Base-by-base conservation (phyloP, 1,140 invertebrate species). In the Homarus americanus region DNA sequence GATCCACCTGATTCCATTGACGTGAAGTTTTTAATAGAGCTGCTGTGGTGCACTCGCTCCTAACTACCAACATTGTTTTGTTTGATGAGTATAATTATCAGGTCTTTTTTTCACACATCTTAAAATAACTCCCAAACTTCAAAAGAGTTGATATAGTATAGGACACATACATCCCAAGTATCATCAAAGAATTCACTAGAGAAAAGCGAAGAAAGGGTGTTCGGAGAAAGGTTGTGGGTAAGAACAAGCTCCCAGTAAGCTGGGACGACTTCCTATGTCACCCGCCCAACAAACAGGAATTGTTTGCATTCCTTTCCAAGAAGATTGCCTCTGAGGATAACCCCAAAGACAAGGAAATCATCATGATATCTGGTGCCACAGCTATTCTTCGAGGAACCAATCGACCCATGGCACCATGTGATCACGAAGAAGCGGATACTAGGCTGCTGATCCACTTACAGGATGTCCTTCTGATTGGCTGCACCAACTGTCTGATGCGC, bases 361-460 rank as follows among this genome's bases (percentile, higher is more conserved):
- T 85, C 63, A 63, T 85, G 24, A 72, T 32, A n/a, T n/a, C n/a
- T n/a, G n/a, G n/a, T n/a, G n/a, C n/a, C n/a, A n/a, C n/a, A n/a
- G n/a, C n/a, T n/a, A 72, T 72, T n/a, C n/a, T 5, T 32, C n/a
- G 66, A 72, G 66, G 66, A 28, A 5, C 24, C 34, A 5, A 5
- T 4, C 66, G 34, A 24, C 24, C 53, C 10, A 63, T 63, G 53
- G 10, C 53, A 10, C 7, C 34, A 24, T 72, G 24, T 72, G 34
- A 72, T 72, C 93, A 93, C 53, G 92, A 93, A 86, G 93, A 93
- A 83, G 93, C 93, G 12, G 93, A 93, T 73, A 91, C 89, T 10
- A 66, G 87, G 36, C 83, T 93, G 5, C 24, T 93, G 15, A 24
- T 93, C 24, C 93, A 93, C 92, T 75, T 76, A 10, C 63, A 66